Base-by-base conservation (phyloP, 2,113 vertebrate species). In the Pipa parva region DNA sequence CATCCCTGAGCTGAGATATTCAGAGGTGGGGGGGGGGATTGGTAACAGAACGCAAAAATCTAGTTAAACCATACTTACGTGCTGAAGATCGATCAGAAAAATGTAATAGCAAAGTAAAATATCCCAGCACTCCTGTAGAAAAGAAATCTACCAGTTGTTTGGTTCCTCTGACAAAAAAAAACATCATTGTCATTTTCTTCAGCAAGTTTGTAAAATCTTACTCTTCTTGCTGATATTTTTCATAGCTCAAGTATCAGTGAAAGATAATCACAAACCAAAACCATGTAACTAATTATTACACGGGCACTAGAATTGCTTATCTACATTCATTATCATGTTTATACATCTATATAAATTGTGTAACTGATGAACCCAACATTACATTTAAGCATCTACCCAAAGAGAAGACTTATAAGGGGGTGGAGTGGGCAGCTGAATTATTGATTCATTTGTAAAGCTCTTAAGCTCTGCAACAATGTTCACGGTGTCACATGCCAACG, bases 261-360 rank as follows among this genome's bases (percentile, higher is more conserved):
- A 58, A 37, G 18, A 33, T 29, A 58, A 58, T 58, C 31, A 55
- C 3, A 57, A 57, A 21, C 55, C 28, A 57, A 7, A 9, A 18
- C 55, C 36, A 20, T 55, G n/a, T 21, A 36, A 27, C 26, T 55
- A 55, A 55, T 29, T 15, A 55, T 31, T 15, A 3, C 17, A 15
- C 31, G 22, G 12, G 10, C 18, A 58, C 8, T 10, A 2, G 36
- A 22, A 58, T 58, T 33, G 20, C 55, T 22, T 58, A 33, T 37
- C 55, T 36, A n/a, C 31, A 21, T 58, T 58, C 55, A 58, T 58
- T 58, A 58, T 22, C 31, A 24, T 58, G 20, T 21, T 58, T n/a
- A 58, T 58, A 58, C 11, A 37, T 58, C 55, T 36, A 58, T 58
- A 58, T 33, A 58, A 58, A n/a, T 36, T 37, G 31, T 20, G 18